Base-by-base conservation (phyloP, 2,113 vertebrate genomes). In the Montifringilla adamsi region DNA sequence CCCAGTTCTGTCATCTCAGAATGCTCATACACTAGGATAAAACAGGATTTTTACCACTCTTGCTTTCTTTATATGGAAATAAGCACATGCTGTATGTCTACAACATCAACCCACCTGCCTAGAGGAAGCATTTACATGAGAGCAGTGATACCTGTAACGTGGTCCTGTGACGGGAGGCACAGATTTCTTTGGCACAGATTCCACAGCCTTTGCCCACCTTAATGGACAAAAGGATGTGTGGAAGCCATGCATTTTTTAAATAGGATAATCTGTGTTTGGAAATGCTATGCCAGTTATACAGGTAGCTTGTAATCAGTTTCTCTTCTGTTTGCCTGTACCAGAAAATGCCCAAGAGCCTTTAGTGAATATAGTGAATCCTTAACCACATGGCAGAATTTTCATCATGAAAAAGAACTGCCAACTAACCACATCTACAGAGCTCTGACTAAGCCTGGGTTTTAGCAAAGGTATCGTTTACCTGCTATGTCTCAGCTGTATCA, bases 361-460 rank as follows among this genome's bases (percentile, higher is more conserved):
- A 49, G 30, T 3, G n/a, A 93, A 64, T 41, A 67, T 17, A 43
- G 30, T 3, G n/a, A 93, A 64, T 47, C 62, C 31, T 69, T 79
- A 30, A 80, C 28, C 62, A 64, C 58, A 87, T 15, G 4, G 28
- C 46, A 63, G 68, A 52, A 73, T 87, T 89, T 79, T 87, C 87
- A 90, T 59, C 7, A 89, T 58, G 35, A 93, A 91, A 94, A 50
- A 76, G 62, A 89, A 76, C 27, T 59, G 78, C 87, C 10, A 85
- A 80, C 30, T 62, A 85, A 77, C 30, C 55, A 39, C 70, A 58
- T 73, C 82, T 85, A 66, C 78, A 85, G 78, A 80, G 75, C 67
- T 96, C 68, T 95, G 92, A 93, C 76, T 90, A 86, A 92, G 72
- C 67, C 76, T 55, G 23, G 58, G 70, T 83, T 85, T 83, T 33